These are phyloP conservation scores for Archips crataeganus DNA, from an alignment of 2,888 invertebrate genomes.

Conservation along the genomic window DNA sequence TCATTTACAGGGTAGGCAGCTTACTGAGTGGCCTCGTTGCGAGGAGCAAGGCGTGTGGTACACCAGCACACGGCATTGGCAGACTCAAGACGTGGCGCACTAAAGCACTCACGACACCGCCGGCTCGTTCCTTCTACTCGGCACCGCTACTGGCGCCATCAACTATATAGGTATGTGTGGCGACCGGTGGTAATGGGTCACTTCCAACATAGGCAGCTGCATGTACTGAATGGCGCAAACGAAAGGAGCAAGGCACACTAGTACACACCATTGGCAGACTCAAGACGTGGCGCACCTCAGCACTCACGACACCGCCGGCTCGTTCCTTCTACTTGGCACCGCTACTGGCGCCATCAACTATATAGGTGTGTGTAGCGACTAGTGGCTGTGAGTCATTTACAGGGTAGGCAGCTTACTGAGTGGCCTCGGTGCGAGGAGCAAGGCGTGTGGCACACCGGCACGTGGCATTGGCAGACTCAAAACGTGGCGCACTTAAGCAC, in stretches of 20 bases:
- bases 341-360: conserved; percentile 99
- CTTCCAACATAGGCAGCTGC: conserved; percentile 61
- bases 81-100: conserved; percentile 97
- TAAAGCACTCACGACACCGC: conserved; percentile 98
- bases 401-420: conserved; percentile 83
- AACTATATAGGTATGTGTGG: conserved; percentile 94
- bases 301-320: conserved; percentile 98
- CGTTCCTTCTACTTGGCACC: conserved; percentile 97
- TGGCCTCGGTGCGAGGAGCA: conserved; percentile 82
- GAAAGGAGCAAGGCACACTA: conserved; percentile 94
- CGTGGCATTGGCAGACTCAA: conserved; percentile 99
- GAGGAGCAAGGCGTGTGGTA: conserved; percentile 98
- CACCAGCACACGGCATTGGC: conserved; percentile 99
- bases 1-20: too few species aligned
- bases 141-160: conserved; percentile 98
- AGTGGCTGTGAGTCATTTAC: too few species aligned
- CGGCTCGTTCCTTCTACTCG: conserved; percentile 97
- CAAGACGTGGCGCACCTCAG: conserved; percentile 98
- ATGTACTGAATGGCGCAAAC: conserved; percentile 90
- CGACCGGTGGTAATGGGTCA: too few species aligned
- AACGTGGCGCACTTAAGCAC: conserved; percentile 98
- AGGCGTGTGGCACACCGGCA: conserved; percentile 94
- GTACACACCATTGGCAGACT: conserved; percentile 99
- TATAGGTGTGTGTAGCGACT: conserved; percentile 87
- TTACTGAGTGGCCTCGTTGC: conserved; percentile 65